Evolutionary conservation across 2,113 vertebrate species (phyloP), one percentile per base, ranked within the genome.

Genomic region (Catharus fuscescens): DNA sequence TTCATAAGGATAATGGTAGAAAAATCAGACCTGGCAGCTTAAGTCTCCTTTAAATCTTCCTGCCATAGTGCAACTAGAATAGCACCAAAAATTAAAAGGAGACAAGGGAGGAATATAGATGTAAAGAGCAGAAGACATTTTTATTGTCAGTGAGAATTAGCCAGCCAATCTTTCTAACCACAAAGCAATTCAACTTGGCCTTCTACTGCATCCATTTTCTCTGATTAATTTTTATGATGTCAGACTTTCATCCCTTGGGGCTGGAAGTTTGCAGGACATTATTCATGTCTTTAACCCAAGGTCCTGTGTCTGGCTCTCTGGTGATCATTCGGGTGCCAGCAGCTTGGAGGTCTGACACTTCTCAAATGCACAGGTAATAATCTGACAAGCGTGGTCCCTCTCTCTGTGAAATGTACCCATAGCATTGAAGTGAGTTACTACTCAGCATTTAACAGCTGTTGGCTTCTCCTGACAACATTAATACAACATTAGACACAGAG

Each of bases 201-300:
- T 95, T 94, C 85, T 93, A 91, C 38, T 80, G 67, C 28, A 74
- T 92, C 90, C 79, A 92, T 93, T 94, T 93, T 88, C 80, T 90
- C 70, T 44, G 60, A 83, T 88, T 92, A 88, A 80, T 86, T 92
- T 93, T 82, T 92, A 93, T 85, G n/a, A 87, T 90, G 34, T 61
- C 86, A 90, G 86, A 73, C 64, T 72, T 67, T 91, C 10, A 2
- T 83, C 72, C 88, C 85, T 60, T 29, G 64, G 67, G 92, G 47
- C 47, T 42, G 18, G 50, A 91, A 73, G 54, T 77, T 45, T 73
- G 66, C 0, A 2, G 67, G 60, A 80, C 40, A 25, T 24, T 40
- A 42, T 83, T 78, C 79, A 83, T 60, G 44, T 48, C 78, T 95
- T 87, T 95, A 82, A 76, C n/a, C 38, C 34, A 32, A 71, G 52